Base-by-base conservation (phyloP, 1,140 invertebrate genomes). In the Bombus waltoni region DNA sequence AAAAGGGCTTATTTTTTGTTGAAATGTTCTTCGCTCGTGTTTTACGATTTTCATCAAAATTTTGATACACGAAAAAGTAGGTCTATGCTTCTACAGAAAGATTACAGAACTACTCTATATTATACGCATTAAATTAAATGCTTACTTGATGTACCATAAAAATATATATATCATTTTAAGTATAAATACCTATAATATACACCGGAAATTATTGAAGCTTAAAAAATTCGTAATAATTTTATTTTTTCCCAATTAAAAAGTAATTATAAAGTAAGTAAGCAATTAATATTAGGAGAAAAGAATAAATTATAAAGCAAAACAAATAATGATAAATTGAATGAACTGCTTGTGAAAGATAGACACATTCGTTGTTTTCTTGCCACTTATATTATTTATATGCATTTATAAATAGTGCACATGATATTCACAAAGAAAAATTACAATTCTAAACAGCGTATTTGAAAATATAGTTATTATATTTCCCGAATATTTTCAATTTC, bases 401-500 rank as follows among this genome's bases (percentile, higher is more conserved):
- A 57, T 85, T 85, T 85, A 81, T 73, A 84, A 84, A 85, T 80
- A 73, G 68, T 81, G 78, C 70, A 68, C 59, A 81, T 74, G 59
- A 47, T 81, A 85, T 85, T 72, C 77, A 81, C 77, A 74, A 85
- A 81, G 28, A 70, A 74, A 80, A 80, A 47, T 28, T 65, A 42
- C 68, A 38, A 47, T 35, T 35, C 70, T 80, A 81, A 57, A 74
- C n/a, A 66, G 70, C 65, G 76, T 85, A 80, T 73, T 72, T 72
- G 68, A 79, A 85, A 85, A 85, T 80, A 80, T 85, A 80, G 35
- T 85, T 80, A 80, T 85, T 85, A 62, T 53, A 72, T 65, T 80
- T 80, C 28, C 53, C n/a, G 32, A 71, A 84, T 35, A 42, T 79
- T 72, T 79, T 70, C 18, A 28, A 62, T 70, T 77, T 53, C 47